phyloP scores from a whole-genome alignment of 2,888 invertebrate genomes.

The Papilio protenor region DNA sequence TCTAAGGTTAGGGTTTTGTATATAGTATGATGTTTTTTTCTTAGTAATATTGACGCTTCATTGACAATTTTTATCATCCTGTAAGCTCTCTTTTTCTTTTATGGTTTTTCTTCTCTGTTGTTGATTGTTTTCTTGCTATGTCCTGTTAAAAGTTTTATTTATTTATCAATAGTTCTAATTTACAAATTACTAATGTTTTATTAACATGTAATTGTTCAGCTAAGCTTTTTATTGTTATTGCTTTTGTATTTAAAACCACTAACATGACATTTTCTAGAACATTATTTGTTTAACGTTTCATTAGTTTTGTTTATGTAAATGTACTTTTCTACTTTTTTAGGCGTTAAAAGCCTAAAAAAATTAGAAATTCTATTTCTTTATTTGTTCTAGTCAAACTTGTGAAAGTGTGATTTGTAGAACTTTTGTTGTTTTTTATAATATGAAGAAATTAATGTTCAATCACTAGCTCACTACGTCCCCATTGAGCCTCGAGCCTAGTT shows the following conservation, averaged over 20 bases:
- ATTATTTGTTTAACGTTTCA: neutral
- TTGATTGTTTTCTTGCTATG: too few relatives aligned
- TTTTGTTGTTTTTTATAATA: neutral
- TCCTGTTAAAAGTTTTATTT: too few relatives aligned
- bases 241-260: neutral
- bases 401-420: neutral
- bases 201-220: too few relatives aligned
- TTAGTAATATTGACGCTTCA: conserved; percentile 19
- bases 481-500: too few relatives aligned
- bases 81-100: neutral
- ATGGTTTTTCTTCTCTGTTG: neutral
- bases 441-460: neutral
- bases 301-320: too few relatives aligned
- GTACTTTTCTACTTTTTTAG: neutral
- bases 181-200: too few relatives aligned
- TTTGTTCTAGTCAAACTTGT: conserved; percentile 13
- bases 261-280: neutral
- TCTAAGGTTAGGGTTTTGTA: conserved; percentile 18
- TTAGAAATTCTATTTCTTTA: neutral
- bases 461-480: neutral
- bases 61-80: conserved; percentile 25
- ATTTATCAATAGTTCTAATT: too few relatives aligned
- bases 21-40: conserved; percentile 34
- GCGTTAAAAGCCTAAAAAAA: neutral
- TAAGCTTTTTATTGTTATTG: neutral